Evolutionary conservation across 2,113 vertebrate genomes (phyloP).

Genomic region (Oxyruncus cristatus): DNA sequence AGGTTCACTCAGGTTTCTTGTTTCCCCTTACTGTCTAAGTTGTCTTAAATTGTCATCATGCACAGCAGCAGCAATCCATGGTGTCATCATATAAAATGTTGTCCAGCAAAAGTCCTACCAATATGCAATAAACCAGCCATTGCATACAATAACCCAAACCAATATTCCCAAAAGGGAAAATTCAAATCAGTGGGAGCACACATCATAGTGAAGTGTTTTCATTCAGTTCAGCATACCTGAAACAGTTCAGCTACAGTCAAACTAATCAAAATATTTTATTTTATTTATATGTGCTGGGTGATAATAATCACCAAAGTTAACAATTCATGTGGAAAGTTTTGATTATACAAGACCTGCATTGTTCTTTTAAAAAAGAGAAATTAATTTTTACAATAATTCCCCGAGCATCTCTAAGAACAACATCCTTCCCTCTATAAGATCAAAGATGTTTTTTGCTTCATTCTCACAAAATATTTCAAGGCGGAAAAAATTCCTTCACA

Average conservation of each 20-base stretch:
- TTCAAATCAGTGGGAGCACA: not conserved
- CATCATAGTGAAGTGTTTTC: not conserved
- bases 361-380: not conserved
- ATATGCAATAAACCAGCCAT: not conserved
- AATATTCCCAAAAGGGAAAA: not conserved
- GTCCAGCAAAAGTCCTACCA: not conserved
- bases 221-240: not conserved
- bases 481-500: not conserved
- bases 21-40: not conserved
- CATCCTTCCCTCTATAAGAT: not conserved
- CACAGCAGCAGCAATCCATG: not conserved
- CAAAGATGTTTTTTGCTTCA: not conserved
- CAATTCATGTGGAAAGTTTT: not conserved
- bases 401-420: not conserved
- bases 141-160: not conserved
- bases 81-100: not conserved
- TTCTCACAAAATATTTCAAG: not conserved
- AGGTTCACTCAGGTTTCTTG: not conserved
- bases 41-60: not conserved
- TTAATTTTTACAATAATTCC: not conserved
- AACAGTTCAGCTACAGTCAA: not conserved
- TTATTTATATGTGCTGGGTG: not conserved
- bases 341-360: not conserved
- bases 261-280: not conserved
- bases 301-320: not conserved